Base-by-base conservation (phyloP, 2,888 invertebrate genomes). In the Nowickia ferox region DNA sequence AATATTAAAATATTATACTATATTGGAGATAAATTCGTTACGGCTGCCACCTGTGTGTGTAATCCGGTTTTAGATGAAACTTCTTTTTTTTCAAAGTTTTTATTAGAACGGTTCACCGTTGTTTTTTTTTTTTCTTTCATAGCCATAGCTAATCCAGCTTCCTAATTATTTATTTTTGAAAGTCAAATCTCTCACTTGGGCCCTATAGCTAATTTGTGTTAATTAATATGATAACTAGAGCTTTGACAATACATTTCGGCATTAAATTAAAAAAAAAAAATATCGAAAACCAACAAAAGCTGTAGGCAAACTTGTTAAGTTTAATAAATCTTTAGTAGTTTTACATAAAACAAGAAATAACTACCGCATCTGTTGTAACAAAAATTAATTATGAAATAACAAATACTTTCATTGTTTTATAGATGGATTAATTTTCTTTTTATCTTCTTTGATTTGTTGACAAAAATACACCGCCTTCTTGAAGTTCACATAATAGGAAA, bases 261-360 rank as follows among this genome's bases (percentile, higher is more conserved):
- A 38, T 61, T 19, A 13, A 6, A 22, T 40, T 9, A 57, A 57
- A 46, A 30, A 48, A 22, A 38, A 11, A 19, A 55, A 59, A 30
- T 17, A 48, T n/a, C 30, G 30, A 30, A 19, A 11, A 40, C 30
- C 51, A 30, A 13, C 40, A 66, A 69, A 40, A 75, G 65, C 69
- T 71, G 83, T 83, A 71, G 83, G 83, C 83, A 77, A 83, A 83
- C 83, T 77, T 77, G 75, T 82, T 82, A 75, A 82, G 53, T 10
- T 38, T 22, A 57, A 19, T 46, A 19, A 46, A 17, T 44, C 30
- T 55, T 57, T 30, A 30, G 46, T 30, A 66, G 30, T 53, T 51
- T 75, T 13, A 44, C 19, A 46, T 11, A 65, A n/a, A 30, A 61
- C 9, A 61, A 44, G 30, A 65, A 63, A 44, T 17, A 65, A 30